A percentile compares a stretch with the other conserved stretches of the same genome.
phyloP scores from a whole-genome alignment of 2,888 invertebrate genomes.

The Clivina fossor region DNA sequence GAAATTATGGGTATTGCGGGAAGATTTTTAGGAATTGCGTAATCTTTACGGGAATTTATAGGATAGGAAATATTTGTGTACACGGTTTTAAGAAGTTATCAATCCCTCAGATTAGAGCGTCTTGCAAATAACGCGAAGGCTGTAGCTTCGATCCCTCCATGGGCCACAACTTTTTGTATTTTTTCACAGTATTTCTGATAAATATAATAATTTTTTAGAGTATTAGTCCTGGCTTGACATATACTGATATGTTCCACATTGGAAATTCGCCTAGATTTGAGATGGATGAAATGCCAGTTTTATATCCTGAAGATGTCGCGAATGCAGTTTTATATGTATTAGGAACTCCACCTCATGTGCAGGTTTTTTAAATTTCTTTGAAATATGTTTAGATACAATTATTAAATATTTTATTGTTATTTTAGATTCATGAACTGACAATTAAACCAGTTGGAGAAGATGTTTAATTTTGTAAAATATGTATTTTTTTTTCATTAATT shows the following conservation, averaged over 20 bases:
- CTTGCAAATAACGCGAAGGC: no score
- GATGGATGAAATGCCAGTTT: constrained; percentile 49
- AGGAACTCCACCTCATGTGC: constrained; percentile 62
- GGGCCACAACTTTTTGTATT: constrained; percentile 27
- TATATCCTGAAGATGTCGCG: constrained; percentile 62
- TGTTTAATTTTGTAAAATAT: no score
- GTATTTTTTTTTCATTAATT: no score
- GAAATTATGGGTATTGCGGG: no score
- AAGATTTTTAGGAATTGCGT: neutral
- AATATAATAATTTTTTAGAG: constrained; percentile 52
- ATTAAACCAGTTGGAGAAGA: no score
- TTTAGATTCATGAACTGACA: no score
- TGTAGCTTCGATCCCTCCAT: no score
- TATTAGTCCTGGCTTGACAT: constrained; percentile 64
- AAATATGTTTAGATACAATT: no score
- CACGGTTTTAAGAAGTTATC: constrained; percentile 6
- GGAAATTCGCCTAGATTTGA: constrained; percentile 6
- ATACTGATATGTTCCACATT: constrained; percentile 55
- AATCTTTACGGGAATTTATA: neutral
- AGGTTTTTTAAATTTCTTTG: no score
- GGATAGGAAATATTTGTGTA: constrained; percentile 13
- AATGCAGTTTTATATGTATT: constrained; percentile 63
- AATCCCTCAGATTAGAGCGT: no score
- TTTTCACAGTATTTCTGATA: constrained; percentile 2
- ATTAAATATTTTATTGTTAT: no score